Evolutionary conservation across 2,888 invertebrate genomes (phyloP), one percentile per base, ranked within the genome.

Genomic region (Calliopum simillimum): DNA sequence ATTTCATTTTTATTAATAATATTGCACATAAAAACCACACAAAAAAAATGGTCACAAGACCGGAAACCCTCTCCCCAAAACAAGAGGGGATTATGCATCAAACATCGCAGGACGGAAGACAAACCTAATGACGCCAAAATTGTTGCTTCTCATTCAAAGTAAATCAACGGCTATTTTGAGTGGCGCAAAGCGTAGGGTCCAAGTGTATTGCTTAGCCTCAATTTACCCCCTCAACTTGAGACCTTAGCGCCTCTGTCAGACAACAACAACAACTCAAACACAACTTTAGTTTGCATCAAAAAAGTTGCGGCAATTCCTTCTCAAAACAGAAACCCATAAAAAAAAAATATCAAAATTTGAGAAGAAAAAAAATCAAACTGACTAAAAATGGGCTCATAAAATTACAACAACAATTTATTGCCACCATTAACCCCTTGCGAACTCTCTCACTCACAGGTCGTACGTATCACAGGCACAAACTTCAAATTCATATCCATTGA

Each of bases 1-100:
- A 79, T 80, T 79, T 80, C 81, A 77, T 80, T 79, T 77, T 80
- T 81, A 80, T 81, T 80, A 81, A 81, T 79, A 79, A 76, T 76
- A 77, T 77, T 79, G 23, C n/a, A 16, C 49, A 49, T n/a, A 25
- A 21, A 2, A 62, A 12, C 23, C 4, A 11, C 2, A 43, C 4
- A 19, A 2, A 2, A 21, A 43, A 51, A 64, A n/a, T n/a, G n/a
- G 53, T 3, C 14, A 25, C 47, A 63, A 16, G 5, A 51, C 8
- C 41, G 1, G n/a, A 62, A 59, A 41, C 19, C 33, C 44, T 33
- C 6, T 11, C 23, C 16, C 33, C 8, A 8, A 33, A 33, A 33
- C 1, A 33, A 8, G 33, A 8, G 8, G 33, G 1, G 1, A 8
- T 1, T 0, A 8, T 5, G 33, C 8, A 75, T 74, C 8, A 33